Evolutionary conservation across 2,113 vertebrate species (phyloP), one percentile per base, ranked within the genome.

Genomic region (Pterocles burchelli): DNA sequence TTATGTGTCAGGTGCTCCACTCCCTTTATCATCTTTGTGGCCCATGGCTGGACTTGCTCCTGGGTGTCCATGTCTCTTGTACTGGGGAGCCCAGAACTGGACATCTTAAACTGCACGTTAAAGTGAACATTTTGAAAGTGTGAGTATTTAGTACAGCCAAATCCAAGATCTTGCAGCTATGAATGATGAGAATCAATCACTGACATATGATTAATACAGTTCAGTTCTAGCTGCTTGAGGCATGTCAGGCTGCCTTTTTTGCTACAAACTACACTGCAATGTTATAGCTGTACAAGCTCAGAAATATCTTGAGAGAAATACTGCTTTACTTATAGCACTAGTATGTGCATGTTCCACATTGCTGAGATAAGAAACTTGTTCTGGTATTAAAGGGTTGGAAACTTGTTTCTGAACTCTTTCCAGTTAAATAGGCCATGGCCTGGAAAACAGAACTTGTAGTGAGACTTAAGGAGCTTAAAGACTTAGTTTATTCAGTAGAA

Each of bases 401-500:
- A 77, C 41, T 58, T 89, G 24, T 77, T 91, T 87, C 85, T 85
- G 68, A 95, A 66, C 36, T 81, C 73, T 62, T 81, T 31, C 51
- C 24, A 58, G 73, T 88, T 96, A 94, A 94, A 66, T 88, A 93
- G 93, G 92, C 75, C 72, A 36, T 17, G 70, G 48, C 90, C 85
- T 95, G 88, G 78, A 93, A 95, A 95, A 86, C 6, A 3, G 88
- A 85, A 88, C 82, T 78, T 85, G 20, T 49, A 70, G 75, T 51
- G 78, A 73, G 74, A 51, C 71, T 85, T 94, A 93, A 95, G 95
- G 80, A 86, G 95, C 87, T 96, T 93, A 96, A 85, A 88, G 75
- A 90, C 57, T 96, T 94, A 89, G 55, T 87, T 91, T 89, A 17
- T 85, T 77, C 72, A 85, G 65, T 82, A 70, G 89, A 59, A 67